phyloP scores from a whole-genome alignment of 2,797 vertebrate genomes.

The Melanotaenia pygmaea region DNA sequence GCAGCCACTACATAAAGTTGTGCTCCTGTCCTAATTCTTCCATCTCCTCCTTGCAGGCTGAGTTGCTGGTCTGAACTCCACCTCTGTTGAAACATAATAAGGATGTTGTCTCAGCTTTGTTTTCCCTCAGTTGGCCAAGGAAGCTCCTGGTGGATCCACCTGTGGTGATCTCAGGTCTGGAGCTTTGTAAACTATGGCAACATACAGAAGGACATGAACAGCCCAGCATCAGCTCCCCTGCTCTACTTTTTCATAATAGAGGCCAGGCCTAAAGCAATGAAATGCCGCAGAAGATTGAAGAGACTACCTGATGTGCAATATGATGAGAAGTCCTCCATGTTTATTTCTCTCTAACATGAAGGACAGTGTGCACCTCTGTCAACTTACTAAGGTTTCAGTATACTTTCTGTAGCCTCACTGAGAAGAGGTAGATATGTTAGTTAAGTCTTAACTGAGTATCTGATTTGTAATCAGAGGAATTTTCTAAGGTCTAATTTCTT shows the following conservation, averaged over 20 bases:
- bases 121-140: conserved; percentile 42
- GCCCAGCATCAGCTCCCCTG: conserved; percentile 9
- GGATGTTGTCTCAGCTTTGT: conserved; percentile 70
- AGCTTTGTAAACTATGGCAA: conserved; percentile 11
- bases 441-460: neutral
- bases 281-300: neutral
- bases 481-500: neutral
- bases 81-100: conserved; percentile 34
- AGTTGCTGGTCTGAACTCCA: conserved; percentile 17
- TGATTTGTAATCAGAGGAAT: neutral
- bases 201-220: neutral
- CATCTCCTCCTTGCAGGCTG: conserved; percentile 11
- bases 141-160: conserved; percentile 46
- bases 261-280: neutral
- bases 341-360: conserved; percentile 23
- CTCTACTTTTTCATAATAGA: neutral
- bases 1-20: neutral
- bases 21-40: conserved; percentile 3
- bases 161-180: conserved; percentile 31
- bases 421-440: neutral
- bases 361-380: neutral
- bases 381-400: conserved; percentile 12
- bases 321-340: conserved; percentile 24
- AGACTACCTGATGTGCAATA: conserved; percentile 17
- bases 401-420: neutral